Evolutionary conservation across 2,113 vertebrate species (phyloP).

Genomic region (Strigops habroptila): DNA sequence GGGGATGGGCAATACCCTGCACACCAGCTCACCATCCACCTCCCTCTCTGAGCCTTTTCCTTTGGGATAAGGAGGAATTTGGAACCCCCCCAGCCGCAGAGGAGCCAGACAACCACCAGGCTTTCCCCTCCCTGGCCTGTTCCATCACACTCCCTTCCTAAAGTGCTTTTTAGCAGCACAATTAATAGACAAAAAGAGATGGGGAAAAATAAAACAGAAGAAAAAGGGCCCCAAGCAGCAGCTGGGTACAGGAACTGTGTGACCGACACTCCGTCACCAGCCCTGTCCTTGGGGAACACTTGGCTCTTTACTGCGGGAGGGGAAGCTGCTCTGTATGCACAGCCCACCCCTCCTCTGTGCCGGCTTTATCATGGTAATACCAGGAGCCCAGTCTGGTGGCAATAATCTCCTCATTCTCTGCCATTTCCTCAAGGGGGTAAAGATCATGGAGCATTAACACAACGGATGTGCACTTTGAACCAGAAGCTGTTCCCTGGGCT

Average conservation of each 20-base stretch:
- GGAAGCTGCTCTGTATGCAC: constrained; percentile 21
- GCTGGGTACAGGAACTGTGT: neutral
- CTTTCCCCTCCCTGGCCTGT: neutral
- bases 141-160: neutral
- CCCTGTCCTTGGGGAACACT: neutral
- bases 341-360: neutral
- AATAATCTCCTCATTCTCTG: constrained; percentile 57
- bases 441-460: constrained; percentile 51
- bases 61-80: neutral
- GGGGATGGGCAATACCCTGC: neutral
- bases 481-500: constrained; percentile 50
- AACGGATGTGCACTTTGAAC: constrained; percentile 60
- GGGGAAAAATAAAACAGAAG: too few relatives aligned
- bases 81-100: neutral
- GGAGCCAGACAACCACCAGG: neutral
- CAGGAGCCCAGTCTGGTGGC: constrained; percentile 44
- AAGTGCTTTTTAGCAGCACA: neutral
- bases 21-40: neutral
- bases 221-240: neutral
- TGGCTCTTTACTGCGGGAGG: neutral
- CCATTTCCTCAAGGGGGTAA: constrained; percentile 45
- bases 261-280: neutral
- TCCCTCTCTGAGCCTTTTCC: neutral
- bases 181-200: neutral
- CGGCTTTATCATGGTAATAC: constrained; percentile 59